Percentiles rank a stretch among this genome's conserved stretches.
phyloP scores from a whole-genome alignment of 2,888 invertebrate genomes.

The Andricus curvator region DNA sequence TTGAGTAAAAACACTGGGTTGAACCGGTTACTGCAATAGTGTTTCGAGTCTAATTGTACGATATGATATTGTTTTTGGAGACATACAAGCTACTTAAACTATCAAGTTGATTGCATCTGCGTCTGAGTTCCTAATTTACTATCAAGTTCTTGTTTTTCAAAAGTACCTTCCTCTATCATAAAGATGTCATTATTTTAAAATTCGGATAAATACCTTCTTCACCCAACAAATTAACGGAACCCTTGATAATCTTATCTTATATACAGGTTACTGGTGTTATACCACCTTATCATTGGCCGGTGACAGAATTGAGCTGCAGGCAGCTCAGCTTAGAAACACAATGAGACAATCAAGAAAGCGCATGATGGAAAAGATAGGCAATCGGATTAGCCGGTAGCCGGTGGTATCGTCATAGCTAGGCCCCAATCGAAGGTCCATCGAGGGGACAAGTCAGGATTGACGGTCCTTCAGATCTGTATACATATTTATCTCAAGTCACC shows the following conservation, averaged over 20 bases:
- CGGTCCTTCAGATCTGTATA: constrained; percentile 43
- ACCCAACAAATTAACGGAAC: not conserved
- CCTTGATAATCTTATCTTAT: not conserved
- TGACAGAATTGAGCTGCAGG: constrained; percentile 28
- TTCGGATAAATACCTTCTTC: not conserved
- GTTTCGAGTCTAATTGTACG: not conserved
- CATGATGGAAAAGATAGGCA: constrained; percentile 70
- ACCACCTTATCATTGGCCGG: not conserved
- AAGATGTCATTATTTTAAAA: not conserved
- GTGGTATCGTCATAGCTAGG: constrained; percentile 17
- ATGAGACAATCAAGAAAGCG: constrained; percentile 72
- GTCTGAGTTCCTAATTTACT: not conserved
- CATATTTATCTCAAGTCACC: constrained; percentile 64
- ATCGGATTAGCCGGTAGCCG: constrained; percentile 70
- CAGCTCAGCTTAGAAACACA: constrained; percentile 59
- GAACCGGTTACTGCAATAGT: not conserved
- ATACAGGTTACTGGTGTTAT: constrained; percentile 5
- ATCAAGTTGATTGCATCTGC: not conserved
- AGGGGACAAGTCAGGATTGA: not conserved
- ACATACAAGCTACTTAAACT: not conserved
- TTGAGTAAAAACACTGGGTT: not conserved
- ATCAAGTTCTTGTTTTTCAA: not conserved
- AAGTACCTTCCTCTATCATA: not conserved
- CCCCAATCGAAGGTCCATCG: not conserved
- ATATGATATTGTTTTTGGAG: not conserved